Base-by-base conservation (phyloP, 2,888 invertebrate genomes). In the Spicauda simplicius region DNA sequence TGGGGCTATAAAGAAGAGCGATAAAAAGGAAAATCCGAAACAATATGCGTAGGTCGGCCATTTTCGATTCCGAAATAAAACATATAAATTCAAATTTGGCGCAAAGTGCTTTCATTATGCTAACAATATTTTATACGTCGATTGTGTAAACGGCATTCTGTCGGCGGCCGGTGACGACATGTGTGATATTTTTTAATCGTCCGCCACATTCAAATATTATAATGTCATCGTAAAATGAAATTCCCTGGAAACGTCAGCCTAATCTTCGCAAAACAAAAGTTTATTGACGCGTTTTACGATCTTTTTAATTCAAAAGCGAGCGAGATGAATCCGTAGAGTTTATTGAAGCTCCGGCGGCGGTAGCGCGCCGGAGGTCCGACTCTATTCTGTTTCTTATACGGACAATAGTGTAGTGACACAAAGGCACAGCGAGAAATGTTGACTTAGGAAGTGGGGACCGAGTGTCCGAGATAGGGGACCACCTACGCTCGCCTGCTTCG, bases 381-480 rank as follows among this genome's bases (percentile, higher is more conserved):
- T 76, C 74, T 73, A 61, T 66, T 66, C 60, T 48, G 60, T 66
- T 56, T 66, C 66, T 66, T 55, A 20, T 56, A 48, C 71, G 76
- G 77, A 86, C 85, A 87, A 87, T 83, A 75, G 80, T 81, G 78
- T 74, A 75, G 79, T 76, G 78, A 76, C 84, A 84, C 88, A 90
- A 89, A 85, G 81, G 86, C 86, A 75, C 86, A 83, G 85, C 81
- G 81, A 84, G 85, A 81, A 74, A 80, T 75, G 74, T 75, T 76
- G 73, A 72, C 73, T 78, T 71, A 73, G 72, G 71, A 60, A 71
- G 73, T 65, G 67, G 76, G 76, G 74, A 65, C 73, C 74, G 76
- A 79, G 83, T 80, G 80, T 74, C 79, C 59, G 59, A 66, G 66
- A 66, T 66, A 66, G 60, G 63, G 60, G 90, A 87, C 90, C 90